Conservation (phyloP, 2,888 invertebrate genomes). For the Phortica okadai region DNA sequence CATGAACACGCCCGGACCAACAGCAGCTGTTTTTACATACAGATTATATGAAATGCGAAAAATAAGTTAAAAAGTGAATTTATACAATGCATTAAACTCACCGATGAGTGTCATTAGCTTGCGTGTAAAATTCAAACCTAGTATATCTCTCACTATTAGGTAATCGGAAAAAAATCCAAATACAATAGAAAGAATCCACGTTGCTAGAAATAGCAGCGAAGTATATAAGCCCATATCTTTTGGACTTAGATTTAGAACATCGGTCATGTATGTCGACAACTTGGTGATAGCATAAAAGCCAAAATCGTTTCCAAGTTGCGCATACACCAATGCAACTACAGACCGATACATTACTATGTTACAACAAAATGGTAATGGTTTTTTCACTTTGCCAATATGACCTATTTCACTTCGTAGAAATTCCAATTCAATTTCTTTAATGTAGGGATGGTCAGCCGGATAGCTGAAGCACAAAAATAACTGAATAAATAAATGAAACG, state of each 20-base stretch:
- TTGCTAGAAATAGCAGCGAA: constrained; percentile 78
- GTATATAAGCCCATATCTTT: constrained; percentile 78
- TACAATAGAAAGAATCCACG: constrained; percentile 78
- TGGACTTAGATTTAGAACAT: constrained; percentile 78
- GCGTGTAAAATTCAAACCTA: constrained; percentile 77
- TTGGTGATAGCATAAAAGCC: constrained; percentile 65
- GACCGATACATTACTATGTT: constrained; percentile 81
- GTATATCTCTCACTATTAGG: constrained; percentile 76
- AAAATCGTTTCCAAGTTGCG: constrained; percentile 81
- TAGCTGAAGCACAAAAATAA: constrained; percentile 82
- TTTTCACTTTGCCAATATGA: constrained; percentile 75
- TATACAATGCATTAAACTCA: constrained; percentile 55
- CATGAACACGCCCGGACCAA: constrained; percentile 81
- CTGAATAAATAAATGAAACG: constrained; percentile 72
- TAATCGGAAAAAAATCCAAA: constrained; percentile 82
- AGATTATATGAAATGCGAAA: not conserved
- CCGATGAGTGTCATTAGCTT: constrained; percentile 82
- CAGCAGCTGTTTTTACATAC: constrained; percentile 73
- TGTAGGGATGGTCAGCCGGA: constrained; percentile 81
- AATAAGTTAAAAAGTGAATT: not conserved
- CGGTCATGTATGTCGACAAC: constrained; percentile 79
- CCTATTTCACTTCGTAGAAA: constrained; percentile 82
- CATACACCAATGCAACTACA: constrained; percentile 83
- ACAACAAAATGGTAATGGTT: constrained; percentile 82
- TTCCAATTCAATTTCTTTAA: constrained; percentile 83